Conservation (phyloP, 2,888 invertebrate species). For the Stenoptilia bipunctidactyla region DNA sequence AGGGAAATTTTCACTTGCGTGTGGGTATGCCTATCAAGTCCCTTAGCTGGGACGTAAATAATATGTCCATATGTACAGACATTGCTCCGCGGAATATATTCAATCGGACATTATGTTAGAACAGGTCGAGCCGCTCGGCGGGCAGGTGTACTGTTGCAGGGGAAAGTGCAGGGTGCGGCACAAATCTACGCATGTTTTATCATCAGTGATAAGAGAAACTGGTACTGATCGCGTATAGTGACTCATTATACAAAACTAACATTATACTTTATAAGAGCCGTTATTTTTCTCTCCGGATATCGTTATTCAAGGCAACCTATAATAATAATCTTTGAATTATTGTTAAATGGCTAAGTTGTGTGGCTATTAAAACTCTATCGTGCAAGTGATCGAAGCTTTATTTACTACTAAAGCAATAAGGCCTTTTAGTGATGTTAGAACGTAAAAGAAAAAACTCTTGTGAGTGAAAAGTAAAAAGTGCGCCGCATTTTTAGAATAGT, state of each 20-base stretch:
- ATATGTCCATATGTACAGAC: background rate
- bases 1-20: background rate
- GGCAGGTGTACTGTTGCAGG: conserved; percentile 27
- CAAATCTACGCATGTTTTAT: conserved; percentile 59
- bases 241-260: conserved; percentile 34
- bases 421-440: background rate
- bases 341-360: background rate
- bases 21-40: background rate
- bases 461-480: conserved; percentile 11
- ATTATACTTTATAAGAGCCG: conserved; percentile 14
- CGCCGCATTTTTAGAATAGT: conserved; percentile 2
- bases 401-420: background rate
- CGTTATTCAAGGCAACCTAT: conserved; percentile 15
- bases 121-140: background rate
- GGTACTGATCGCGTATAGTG: conserved; percentile 37
- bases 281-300: conserved; percentile 20
- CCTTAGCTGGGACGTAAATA: background rate
- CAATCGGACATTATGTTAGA: background rate
- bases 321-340: conserved; percentile 15
- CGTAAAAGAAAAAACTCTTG: conserved; percentile 5
- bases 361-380: background rate
- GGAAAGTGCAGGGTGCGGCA: conserved; percentile 63
- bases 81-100: background rate
- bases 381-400: background rate
- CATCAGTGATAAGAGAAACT: conserved; percentile 64